phyloP scores from a whole-genome alignment of 2,797 vertebrate genomes.

The Bufotes viridis region DNA sequence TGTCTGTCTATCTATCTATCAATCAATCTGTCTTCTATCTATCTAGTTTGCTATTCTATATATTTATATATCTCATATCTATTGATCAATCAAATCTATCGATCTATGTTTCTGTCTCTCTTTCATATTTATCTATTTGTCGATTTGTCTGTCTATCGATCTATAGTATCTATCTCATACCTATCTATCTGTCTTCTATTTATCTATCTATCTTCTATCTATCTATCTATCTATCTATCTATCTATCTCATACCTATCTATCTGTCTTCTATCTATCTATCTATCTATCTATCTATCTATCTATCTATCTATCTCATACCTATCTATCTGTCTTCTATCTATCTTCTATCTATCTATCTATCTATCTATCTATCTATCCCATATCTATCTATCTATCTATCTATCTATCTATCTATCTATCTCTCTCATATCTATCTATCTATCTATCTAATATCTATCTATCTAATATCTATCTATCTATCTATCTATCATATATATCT shows the following conservation, averaged over 20 bases:
- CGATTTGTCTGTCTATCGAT: neutral
- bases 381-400: too few relatives aligned
- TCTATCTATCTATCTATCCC: slow-evolving; percentile 8
- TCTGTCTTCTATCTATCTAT: neutral
- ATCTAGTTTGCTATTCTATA: too few relatives aligned
- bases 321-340: neutral
- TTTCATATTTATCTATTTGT: too few relatives aligned
- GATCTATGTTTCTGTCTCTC: neutral
- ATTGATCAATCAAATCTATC: neutral
- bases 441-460: neutral
- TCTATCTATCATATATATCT: too few relatives aligned
- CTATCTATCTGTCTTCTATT: neutral
- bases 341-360: slow-evolving; percentile 6
- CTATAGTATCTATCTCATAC: neutral
- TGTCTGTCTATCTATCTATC: neutral
- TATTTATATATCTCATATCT: too few relatives aligned
- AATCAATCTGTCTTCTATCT: neutral
- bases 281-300: too few relatives aligned
- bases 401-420: too few relatives aligned
- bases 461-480: too few relatives aligned
- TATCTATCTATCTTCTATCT: slow-evolving; percentile 8
- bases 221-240: neutral
- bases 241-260: too few relatives aligned
- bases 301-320: neutral
- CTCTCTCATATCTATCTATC: neutral